These are phyloP conservation scores for Ellobius talpinus DNA, from an alignment of 2,113 vertebrate genomes.

Conservation along the genomic window DNA sequence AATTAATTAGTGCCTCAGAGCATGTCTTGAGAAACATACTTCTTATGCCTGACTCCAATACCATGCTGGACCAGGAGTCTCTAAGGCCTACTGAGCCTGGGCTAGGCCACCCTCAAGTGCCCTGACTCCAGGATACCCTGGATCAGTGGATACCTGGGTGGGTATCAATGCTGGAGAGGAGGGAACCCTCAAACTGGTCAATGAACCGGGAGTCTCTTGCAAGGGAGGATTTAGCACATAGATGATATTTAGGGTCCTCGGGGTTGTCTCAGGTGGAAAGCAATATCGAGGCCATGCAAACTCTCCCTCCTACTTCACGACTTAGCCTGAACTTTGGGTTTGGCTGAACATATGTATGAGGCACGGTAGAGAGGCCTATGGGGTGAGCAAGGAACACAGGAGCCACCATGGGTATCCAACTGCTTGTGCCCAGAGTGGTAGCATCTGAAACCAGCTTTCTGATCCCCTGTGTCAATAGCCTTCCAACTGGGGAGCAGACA, in stretches of 20 bases:
- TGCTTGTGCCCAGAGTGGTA: not conserved
- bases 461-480: not conserved
- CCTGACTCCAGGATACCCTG: not conserved
- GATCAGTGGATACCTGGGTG: not conserved
- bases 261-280: not conserved
- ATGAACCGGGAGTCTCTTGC: not conserved
- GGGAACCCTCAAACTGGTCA: not conserved
- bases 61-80: not conserved
- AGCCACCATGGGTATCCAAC: not conserved
- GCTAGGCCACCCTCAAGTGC: not conserved
- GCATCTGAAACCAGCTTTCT: not conserved
- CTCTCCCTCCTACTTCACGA: not conserved
- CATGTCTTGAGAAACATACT: constrained; percentile 35
- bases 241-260: not conserved
- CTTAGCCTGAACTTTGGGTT: not conserved
- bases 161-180: not conserved
- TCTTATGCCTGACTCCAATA: constrained; percentile 14
- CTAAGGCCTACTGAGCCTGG: not conserved
- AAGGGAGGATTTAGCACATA: rapidly evolving
- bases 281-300: not conserved
- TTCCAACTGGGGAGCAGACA: rapidly evolving
- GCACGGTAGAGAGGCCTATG: not conserved
- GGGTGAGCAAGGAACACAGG: not conserved
- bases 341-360: not conserved
- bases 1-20: constrained; percentile 69